phyloP scores from a whole-genome alignment of 2,113 vertebrate species.

The Clarias batrachus region DNA sequence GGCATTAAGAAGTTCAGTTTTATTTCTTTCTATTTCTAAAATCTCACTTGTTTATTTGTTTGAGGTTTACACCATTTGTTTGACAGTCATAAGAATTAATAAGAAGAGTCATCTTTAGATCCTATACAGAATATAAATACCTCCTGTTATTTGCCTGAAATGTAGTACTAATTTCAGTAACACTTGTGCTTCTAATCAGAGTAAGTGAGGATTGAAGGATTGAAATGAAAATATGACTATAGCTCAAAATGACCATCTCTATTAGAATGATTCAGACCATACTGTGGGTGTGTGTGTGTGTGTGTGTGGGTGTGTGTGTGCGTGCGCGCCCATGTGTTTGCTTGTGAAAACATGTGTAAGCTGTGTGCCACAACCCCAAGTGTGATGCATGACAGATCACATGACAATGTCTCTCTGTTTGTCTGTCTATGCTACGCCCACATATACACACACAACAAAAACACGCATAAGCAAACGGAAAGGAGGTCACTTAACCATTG shows the following conservation, averaged over 20 bases:
- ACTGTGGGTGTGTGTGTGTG: background rate
- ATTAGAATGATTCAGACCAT: slow-evolving; percentile 2
- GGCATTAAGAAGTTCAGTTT: background rate
- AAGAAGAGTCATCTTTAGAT: background rate
- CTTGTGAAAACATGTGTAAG: background rate
- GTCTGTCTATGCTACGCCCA: background rate
- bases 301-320: slow-evolving; percentile 3
- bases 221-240: background rate
- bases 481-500: background rate
- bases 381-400: slow-evolving; percentile 17
- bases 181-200: background rate
- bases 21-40: background rate
- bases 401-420: background rate
- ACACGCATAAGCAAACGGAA: background rate
- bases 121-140: background rate
- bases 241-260: background rate
- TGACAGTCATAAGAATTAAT: background rate
- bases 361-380: slow-evolving; percentile 9
- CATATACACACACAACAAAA: background rate
- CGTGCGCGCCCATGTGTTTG: background rate
- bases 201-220: background rate
- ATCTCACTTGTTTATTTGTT: background rate
- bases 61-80: background rate
- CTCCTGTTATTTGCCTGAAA: background rate
- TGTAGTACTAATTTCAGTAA: background rate